Conservation (phyloP, 2,113 vertebrate genomes). For the Desmodus rotundus region DNA sequence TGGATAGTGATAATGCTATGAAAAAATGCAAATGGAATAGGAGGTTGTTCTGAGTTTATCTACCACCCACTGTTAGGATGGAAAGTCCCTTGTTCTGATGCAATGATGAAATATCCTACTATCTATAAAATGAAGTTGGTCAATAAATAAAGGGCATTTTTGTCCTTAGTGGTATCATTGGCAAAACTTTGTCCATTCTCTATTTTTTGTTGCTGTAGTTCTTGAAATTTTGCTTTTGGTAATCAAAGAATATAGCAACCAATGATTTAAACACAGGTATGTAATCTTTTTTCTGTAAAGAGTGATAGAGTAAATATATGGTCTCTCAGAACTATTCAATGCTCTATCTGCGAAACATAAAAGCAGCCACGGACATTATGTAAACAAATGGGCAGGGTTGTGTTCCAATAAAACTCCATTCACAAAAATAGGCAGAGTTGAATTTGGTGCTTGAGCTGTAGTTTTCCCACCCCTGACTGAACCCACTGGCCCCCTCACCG, state of each 20-base stretch:
- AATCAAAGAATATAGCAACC: neutral
- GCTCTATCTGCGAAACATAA: neutral
- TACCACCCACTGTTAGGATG: neutral
- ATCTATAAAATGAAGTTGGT: neutral
- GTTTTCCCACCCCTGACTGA: neutral
- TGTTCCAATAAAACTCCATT: neutral
- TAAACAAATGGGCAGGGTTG: neutral
- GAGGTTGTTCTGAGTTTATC: neutral
- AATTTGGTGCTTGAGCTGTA: neutral
- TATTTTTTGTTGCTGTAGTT: neutral
- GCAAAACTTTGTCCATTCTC: neutral
- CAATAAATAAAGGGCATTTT: neutral
- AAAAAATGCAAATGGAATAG: neutral
- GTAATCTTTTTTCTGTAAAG: neutral
- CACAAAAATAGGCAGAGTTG: neutral
- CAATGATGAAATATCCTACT: neutral
- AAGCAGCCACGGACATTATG: neutral
- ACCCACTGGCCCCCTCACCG: neutral
- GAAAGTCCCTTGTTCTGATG: neutral
- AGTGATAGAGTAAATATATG: neutral
- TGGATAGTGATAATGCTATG: neutral
- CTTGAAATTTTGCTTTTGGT: slow-evolving; percentile 15
- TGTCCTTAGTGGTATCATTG: neutral
- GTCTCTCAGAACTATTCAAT: neutral
- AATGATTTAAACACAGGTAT: neutral